Evolutionary conservation across 2,113 vertebrate species (phyloP), one percentile per base, ranked within the genome.

Genomic region (Sula dactylatra): DNA sequence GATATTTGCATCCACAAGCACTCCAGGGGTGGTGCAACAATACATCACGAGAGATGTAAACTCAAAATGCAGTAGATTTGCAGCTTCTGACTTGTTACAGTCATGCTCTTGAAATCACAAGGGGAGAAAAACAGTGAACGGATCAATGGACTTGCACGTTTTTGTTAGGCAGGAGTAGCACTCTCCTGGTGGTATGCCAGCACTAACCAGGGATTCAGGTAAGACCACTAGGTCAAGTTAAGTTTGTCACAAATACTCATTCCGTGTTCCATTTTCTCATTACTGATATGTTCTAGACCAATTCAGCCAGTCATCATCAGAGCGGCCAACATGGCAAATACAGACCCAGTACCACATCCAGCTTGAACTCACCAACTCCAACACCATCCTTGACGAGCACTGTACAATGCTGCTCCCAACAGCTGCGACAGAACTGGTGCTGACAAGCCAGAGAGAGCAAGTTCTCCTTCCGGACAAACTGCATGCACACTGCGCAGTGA

Each of bases 401-500:
- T 58, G 99, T 99, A 97, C 99, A 99, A 94, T 99, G 99, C 98
- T 99, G 99, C 98, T 99, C 99, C 99, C 99, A 99, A 98, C 99
- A 99, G 98, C 98, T 99, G 97, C 99, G 99, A 97, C 99, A 99
- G 97, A 99, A 99, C 96, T 99, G 99, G 98, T 99, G 99, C 98
- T 99, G 99, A 96, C 99, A 99, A 88, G 99, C 98, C 97, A 99
- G 98, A 50, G 99, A 99, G 86, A 99, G 98, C 82, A 99, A 97
- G 72, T 99, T 98, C 91, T 99, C 99, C 98, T 99, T 99, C 88
- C 99, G 98, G 80, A 99, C 99, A 82, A 99, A 98, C 98, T 99
- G 99, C 98, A 99, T 99, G 98, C 99, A 99, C 91, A 99, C 99
- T 6, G 99, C 99, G 38, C 99, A 99, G 97, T 99, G 99, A 97